Conservation (phyloP, 2,113 vertebrate genomes). For the Azemiops feae region DNA sequence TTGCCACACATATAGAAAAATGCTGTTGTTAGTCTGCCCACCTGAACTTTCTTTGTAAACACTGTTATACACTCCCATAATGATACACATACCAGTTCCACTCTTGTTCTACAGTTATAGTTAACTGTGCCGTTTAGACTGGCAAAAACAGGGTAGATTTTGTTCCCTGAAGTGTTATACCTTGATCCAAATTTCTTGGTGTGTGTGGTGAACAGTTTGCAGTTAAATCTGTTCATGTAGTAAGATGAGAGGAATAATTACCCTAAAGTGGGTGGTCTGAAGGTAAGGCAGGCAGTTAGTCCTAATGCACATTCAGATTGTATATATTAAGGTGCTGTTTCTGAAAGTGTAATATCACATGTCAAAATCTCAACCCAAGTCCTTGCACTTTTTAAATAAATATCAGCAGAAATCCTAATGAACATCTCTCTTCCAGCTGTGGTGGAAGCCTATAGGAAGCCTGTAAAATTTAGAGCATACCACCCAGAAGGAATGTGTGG, state of each 20-base stretch:
- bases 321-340: slow-evolving; percentile 17
- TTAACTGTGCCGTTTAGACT: background rate
- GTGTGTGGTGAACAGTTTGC: slow-evolving; percentile 36
- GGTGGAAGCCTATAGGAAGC: background rate
- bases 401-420: slow-evolving; percentile 28
- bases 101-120: background rate
- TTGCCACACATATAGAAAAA: background rate
- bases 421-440: slow-evolving; percentile 40
- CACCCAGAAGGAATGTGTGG: slow-evolving; percentile 28
- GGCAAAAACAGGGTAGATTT: background rate
- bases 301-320: background rate
- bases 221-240: slow-evolving; percentile 4
- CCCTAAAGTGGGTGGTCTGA: background rate
- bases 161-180: background rate
- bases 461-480: slow-evolving; percentile 23
- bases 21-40: background rate
- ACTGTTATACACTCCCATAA: background rate
- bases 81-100: background rate
- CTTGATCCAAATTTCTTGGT: background rate
- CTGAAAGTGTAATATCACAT: slow-evolving; percentile 41
- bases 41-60: background rate
- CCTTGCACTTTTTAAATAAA: slow-evolving; percentile 23
- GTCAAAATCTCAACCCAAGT: slow-evolving; percentile 28
- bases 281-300: background rate
- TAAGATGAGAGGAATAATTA: slow-evolving; percentile 11